Evolutionary conservation across 2,888 invertebrate genomes (phyloP).

Genomic region (Plemyria rubiginata): DNA sequence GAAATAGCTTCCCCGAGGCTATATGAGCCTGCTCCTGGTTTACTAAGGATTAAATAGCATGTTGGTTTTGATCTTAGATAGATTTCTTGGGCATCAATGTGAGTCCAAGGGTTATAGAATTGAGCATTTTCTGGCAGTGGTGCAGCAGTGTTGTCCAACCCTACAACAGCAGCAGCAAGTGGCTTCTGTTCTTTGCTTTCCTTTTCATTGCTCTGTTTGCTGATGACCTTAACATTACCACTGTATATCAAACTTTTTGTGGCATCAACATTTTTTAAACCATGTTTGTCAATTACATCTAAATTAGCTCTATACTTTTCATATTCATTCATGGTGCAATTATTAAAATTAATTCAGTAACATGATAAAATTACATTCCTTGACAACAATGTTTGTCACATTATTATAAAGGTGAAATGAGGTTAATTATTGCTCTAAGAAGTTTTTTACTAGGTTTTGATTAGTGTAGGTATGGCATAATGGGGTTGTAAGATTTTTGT

Average conservation of each 20-base stretch:
- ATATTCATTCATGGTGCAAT: conserved; percentile 51
- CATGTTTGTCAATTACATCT: conserved; percentile 53
- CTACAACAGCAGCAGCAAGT: conserved; percentile 67
- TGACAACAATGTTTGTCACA: conserved; percentile 26
- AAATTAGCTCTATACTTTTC: conserved; percentile 55
- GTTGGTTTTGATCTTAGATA: conserved; percentile 81
- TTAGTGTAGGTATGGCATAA: too few relatives aligned
- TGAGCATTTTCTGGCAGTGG: conserved; percentile 52
- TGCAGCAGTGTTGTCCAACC: conserved; percentile 67
- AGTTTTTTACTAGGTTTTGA: background rate
- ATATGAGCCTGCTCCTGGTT: conserved; percentile 82
- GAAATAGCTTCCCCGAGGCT: conserved; percentile 84
- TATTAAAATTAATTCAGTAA: conserved; percentile 14
- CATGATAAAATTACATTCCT: conserved; percentile 17
- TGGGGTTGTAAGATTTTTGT: too few relatives aligned
- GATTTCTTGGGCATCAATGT: conserved; percentile 78
- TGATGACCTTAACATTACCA: conserved; percentile 46
- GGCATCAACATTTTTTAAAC: conserved; percentile 48
- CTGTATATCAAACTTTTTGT: conserved; percentile 53
- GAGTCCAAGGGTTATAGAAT: conserved; percentile 72
- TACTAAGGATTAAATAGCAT: conserved; percentile 85
- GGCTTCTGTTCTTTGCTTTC: conserved; percentile 43
- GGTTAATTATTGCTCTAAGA: conserved; percentile 6
- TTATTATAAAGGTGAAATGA: conserved; percentile 1
- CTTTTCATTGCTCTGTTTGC: conserved; percentile 21